phyloP scores from a whole-genome alignment of 2,113 vertebrate species.

The Suncus etruscus region DNA sequence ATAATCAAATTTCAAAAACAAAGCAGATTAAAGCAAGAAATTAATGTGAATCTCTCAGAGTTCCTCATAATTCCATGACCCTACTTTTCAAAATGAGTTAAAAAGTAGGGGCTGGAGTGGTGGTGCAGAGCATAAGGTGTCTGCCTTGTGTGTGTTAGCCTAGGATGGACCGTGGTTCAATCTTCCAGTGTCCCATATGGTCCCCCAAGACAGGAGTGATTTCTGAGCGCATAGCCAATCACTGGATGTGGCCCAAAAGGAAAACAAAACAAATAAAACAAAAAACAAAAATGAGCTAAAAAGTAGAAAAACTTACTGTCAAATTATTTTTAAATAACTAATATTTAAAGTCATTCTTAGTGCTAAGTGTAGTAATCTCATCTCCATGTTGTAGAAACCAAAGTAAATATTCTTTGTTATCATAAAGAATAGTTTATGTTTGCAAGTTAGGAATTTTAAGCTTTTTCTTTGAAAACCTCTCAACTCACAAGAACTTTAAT shows the following conservation, averaged over 20 bases:
- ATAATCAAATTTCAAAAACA: constrained; percentile 12
- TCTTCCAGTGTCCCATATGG: too few species aligned
- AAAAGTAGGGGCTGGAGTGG: too few species aligned
- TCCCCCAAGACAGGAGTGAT: too few species aligned
- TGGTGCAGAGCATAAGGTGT: too few species aligned
- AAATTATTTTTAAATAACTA: too few species aligned
- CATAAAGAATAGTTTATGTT: not conserved
- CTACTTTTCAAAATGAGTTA: not conserved
- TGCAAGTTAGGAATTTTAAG: not conserved
- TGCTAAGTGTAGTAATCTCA: not conserved
- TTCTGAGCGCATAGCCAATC: too few species aligned
- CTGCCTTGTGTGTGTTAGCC: too few species aligned
- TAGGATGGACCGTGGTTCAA: too few species aligned
- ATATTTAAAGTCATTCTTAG: not conserved
- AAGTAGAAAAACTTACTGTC: too few species aligned
- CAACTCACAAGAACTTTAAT: constrained; percentile 32
- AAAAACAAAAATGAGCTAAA: too few species aligned
- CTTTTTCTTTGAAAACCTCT: not conserved
- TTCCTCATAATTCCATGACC: not conserved
- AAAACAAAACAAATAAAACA: too few species aligned
- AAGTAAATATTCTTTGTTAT: not conserved
- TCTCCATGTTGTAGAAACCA: not conserved
- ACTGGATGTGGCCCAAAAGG: too few species aligned
- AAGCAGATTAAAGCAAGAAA: not conserved
- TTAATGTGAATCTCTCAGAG: not conserved